Percentiles rank a stretch among this genome's conserved stretches.
phyloP scores from a whole-genome alignment of 2,888 invertebrate genomes.

The Catocala fraxini region DNA sequence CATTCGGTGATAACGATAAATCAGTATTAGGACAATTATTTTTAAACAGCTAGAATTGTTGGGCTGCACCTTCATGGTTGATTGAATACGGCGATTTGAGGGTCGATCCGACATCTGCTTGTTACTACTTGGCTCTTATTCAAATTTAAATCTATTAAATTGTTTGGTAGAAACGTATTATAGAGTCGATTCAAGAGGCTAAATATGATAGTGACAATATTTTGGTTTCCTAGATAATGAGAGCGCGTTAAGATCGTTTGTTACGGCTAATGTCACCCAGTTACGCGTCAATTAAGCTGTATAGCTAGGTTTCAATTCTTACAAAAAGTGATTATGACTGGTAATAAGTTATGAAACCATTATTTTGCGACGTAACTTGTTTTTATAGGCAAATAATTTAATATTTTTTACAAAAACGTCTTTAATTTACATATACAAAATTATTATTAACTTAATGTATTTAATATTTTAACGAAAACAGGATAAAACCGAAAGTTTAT shows the following conservation, averaged over 20 bases:
- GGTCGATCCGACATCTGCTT: conserved; percentile 75
- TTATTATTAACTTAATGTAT: too few species aligned
- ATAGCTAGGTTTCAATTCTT: not conserved
- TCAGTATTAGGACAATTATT: conserved; percentile 47
- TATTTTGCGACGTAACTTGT: not conserved
- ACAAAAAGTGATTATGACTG: conserved; percentile 2
- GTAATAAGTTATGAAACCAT: conserved; percentile 2
- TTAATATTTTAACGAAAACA: too few species aligned
- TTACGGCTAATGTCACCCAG: conserved; percentile 7
- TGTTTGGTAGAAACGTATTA: conserved; percentile 42
- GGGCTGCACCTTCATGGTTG: conserved; percentile 77
- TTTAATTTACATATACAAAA: too few species aligned
- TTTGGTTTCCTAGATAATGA: conserved; percentile 10
- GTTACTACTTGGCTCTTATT: conserved; percentile 73
- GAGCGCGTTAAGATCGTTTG: conserved; percentile 11
- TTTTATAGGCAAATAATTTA: not conserved
- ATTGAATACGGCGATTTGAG: conserved; percentile 76
- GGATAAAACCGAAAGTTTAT: conserved; percentile 12
- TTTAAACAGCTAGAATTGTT: conserved; percentile 45
- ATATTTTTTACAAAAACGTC: too few species aligned
- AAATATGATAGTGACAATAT: conserved; percentile 2
- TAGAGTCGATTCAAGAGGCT: conserved; percentile 8
- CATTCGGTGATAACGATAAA: conserved; percentile 24
- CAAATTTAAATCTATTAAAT: conserved; percentile 72
- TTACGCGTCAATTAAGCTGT: conserved; percentile 1